A percentile compares a stretch with the other conserved stretches of the same genome.
phyloP scores from a whole-genome alignment of 2,888 invertebrate species.

The Nomada lathburiana region DNA sequence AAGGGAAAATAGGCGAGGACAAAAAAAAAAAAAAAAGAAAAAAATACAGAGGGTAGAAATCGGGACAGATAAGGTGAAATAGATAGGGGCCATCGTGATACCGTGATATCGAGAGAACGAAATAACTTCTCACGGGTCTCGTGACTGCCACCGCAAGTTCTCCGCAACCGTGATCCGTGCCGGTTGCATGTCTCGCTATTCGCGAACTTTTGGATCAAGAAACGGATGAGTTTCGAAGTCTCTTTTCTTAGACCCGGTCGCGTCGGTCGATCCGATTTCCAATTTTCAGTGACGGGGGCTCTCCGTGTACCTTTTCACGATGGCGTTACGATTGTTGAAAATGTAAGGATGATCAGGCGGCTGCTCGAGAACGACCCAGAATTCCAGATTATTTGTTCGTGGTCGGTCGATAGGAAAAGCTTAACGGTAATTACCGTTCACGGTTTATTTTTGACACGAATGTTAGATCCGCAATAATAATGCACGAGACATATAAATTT shows the following conservation, averaged over 20 bases:
- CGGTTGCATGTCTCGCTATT: conserved; percentile 29
- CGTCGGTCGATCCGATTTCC: conserved; percentile 57
- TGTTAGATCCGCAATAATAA: too few species aligned
- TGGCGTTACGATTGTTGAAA: conserved; percentile 44
- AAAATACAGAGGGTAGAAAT: not conserved
- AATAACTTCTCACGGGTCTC: conserved; percentile 50
- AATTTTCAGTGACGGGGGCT: conserved; percentile 56
- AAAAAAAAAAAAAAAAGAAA: not conserved
- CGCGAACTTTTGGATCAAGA: conserved; percentile 59
- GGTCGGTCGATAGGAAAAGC: not conserved
- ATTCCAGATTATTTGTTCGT: not conserved
- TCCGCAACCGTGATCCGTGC: not conserved
- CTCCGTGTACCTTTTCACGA: conserved; percentile 2
- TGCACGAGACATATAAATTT: too few species aligned
- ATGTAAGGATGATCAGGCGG: conserved; percentile 46
- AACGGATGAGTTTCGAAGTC: conserved; percentile 51
- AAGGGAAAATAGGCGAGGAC: too few species aligned
- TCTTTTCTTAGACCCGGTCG: conserved; percentile 8
- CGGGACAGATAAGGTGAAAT: not conserved
- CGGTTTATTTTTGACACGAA: too few species aligned
- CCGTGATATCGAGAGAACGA: conserved; percentile 44
- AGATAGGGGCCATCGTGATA: not conserved
- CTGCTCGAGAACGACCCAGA: conserved; percentile 3
- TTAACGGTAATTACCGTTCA: conserved; percentile 8
- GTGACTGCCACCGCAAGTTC: conserved; percentile 32